Percentiles rank a stretch among this genome's conserved stretches.
phyloP scores from a whole-genome alignment of 2,113 vertebrate genomes.

The Pedionomus torquatus region DNA sequence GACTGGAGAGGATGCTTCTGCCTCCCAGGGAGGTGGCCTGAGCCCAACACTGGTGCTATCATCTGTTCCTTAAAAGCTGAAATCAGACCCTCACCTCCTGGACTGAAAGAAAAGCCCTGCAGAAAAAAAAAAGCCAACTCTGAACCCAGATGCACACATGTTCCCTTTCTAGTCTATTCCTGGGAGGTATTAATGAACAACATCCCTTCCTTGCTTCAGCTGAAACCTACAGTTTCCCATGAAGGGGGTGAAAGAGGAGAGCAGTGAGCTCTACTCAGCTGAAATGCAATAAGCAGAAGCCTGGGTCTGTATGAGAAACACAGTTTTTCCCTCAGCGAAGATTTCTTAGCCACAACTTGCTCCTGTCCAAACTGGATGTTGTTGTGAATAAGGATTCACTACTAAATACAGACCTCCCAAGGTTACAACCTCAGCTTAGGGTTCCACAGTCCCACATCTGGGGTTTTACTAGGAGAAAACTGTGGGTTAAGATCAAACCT shows the following conservation, averaged over 20 bases:
- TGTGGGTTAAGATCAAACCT: not conserved
- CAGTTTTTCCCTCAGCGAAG: not conserved
- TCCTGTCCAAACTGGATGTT: not conserved
- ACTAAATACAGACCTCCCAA: not conserved
- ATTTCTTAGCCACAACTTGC: not conserved
- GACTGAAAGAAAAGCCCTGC: not conserved
- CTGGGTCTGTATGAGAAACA: not conserved
- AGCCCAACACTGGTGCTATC: not conserved
- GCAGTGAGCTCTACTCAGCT: not conserved
- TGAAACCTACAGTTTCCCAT: not conserved
- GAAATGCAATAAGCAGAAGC: not conserved
- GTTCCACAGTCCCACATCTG: not conserved
- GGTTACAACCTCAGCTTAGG: not conserved
- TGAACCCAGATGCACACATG: not conserved
- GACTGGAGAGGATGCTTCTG: not conserved
- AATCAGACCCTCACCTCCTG: not conserved
- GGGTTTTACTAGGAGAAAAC: not conserved
- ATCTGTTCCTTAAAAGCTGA: not conserved
- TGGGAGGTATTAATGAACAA: not conserved
- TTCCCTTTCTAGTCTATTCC: not conserved
- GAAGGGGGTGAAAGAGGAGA: accelerated
- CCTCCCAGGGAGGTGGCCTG: not conserved
- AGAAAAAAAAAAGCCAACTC: not conserved
- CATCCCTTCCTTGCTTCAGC: not conserved
- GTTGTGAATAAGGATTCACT: not conserved